Conservation (phyloP, 2,888 invertebrate genomes). For the Meteorus colon region DNA sequence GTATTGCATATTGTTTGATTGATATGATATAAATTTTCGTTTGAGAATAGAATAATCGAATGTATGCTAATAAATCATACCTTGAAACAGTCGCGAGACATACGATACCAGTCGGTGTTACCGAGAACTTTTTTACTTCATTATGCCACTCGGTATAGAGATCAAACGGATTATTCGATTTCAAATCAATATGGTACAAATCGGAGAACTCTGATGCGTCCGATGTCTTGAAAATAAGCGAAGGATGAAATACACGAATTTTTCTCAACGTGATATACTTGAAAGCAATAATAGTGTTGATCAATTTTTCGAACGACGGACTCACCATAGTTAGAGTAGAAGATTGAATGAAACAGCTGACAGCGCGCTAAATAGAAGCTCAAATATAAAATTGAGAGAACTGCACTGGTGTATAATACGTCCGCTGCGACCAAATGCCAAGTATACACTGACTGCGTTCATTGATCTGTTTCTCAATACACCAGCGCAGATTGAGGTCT, state of each 20-base stretch:
- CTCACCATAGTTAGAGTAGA: not conserved
- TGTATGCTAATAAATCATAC: slow-evolving; percentile 59
- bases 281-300: not conserved
- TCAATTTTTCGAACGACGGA: not conserved
- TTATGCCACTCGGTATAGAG: slow-evolving; percentile 73
- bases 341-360: not conserved
- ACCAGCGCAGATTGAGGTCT: not conserved
- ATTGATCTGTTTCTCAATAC: not conserved
- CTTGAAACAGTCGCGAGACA: slow-evolving; percentile 72
- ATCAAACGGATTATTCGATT: slow-evolving; percentile 70
- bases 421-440: not conserved
- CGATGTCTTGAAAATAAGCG: not conserved
- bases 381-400: not conserved
- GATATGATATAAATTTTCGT: no score
- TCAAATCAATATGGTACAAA: slow-evolving; percentile 69
- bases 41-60: not conserved
- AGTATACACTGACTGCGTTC: not conserved
- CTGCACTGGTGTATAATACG: not conserved
- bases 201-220: slow-evolving; percentile 57
- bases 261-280: not conserved
- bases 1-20: not conserved
- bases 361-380: not conserved
- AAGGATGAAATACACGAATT: not conserved
- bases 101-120: slow-evolving; percentile 61
- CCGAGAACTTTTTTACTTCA: slow-evolving; percentile 63